Percentiles rank a stretch among this genome's conserved stretches.
These are phyloP conservation scores for Choreutis nemorana DNA, from an alignment of 2,888 invertebrate genomes.

Conservation along the genomic window DNA sequence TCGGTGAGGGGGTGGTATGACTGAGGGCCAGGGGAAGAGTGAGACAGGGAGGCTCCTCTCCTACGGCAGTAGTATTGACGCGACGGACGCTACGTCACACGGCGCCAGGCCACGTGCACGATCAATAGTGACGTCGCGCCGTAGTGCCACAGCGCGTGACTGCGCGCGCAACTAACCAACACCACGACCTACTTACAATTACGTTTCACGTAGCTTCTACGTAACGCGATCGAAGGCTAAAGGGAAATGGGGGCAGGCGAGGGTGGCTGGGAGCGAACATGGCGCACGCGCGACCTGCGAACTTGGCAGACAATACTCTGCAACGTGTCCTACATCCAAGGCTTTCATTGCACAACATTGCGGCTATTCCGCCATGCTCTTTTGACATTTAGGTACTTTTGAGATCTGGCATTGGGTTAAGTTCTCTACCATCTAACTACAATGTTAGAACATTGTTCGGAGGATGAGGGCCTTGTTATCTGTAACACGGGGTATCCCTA, in stretches of 20 bases:
- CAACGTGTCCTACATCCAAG: constrained; percentile 27
- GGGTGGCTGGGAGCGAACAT: constrained; percentile 12
- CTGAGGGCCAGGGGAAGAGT: constrained; percentile 16
- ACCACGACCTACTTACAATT: constrained; percentile 55
- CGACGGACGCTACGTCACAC: constrained; percentile 52
- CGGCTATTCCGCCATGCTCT: no score
- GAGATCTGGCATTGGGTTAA: no score
- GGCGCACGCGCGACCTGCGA: constrained; percentile 25
- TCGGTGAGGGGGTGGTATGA: constrained; percentile 10
- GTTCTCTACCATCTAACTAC: no score
- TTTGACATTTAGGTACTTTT: no score
- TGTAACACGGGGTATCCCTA: no score
- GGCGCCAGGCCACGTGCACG: constrained; percentile 62
- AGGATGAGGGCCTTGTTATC: no score
- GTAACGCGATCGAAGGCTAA: constrained; percentile 47
- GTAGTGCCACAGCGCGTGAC: constrained; percentile 17
- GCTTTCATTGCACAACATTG: constrained; percentile 16
- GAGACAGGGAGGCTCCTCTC: constrained; percentile 15
- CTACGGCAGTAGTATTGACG: constrained; percentile 34
- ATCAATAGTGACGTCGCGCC: constrained; percentile 63
- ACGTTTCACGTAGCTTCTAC: constrained; percentile 60
- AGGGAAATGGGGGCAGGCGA: constrained; percentile 20
- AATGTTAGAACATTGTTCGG: no score
- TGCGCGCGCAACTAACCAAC: constrained; percentile 46
- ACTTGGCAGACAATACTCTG: constrained; percentile 25